Base-by-base conservation (phyloP, 2,888 invertebrate species). In the Pseudanteris insignis region DNA sequence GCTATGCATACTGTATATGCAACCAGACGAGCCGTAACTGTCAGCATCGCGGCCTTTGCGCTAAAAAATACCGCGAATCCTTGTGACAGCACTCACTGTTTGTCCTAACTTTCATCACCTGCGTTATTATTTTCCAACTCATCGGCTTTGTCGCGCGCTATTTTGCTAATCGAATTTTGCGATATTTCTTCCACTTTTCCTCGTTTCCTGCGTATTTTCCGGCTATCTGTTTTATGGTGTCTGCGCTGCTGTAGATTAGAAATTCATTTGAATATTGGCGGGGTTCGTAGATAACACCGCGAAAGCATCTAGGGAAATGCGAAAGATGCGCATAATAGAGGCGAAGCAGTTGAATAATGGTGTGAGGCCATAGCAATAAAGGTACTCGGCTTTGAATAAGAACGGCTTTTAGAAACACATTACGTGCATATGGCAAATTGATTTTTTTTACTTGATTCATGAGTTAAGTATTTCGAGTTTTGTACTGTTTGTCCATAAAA, bases 251-350 rank as follows among this genome's bases (percentile, higher is more conserved):
- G 69, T 72, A 80, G 81, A 81, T 81, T 81, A 81, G 81, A 81
- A 81, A 81, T 81, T 81, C 81, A 81, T 81, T 81, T 81, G 81
- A 81, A 81, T 81, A 81, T 81, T 81, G 81, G 77, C 76, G 75
- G 73, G 74, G 68, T 67, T 66, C 64, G 69, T 63, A 72, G 73
- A 74, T 74, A 71, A 65, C 65, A 60, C 53, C 53, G 38, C 57
- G 57, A 43, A 32, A 47, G 53, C 62, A 58, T 53, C 57, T 54
- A 60, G 67, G 63, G 66, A 66, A 66, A 66, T 66, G 67, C 67
- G 50, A 62, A 63, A 66, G 60, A 47, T 57, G 63, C 44, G 41
- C 37, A 55, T 58, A 59, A 62, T 55, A 43, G 47, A 61, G 60
- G 50, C 53, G 59, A 60, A 53, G 63, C 60, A 57, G 59, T 61